A percentile compares a stretch with the other conserved stretches of the same genome.
phyloP scores from a whole-genome alignment of 2,797 vertebrate genomes.

The Anguilla anguilla region DNA sequence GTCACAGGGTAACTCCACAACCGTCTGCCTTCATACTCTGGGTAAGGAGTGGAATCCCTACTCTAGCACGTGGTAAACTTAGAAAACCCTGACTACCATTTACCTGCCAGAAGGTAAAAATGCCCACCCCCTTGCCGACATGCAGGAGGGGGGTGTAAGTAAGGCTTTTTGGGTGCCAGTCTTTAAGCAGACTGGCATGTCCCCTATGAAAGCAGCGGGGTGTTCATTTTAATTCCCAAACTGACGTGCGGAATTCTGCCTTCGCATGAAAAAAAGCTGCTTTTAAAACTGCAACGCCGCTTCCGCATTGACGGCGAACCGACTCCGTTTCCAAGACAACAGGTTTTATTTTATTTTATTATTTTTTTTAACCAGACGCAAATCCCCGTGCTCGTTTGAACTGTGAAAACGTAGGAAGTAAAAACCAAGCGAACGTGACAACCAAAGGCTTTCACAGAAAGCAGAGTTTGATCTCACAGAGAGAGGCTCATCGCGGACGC shows the following conservation, averaged over 20 bases:
- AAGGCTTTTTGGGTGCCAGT: slow-evolving; percentile 69
- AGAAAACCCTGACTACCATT: slow-evolving; percentile 45
- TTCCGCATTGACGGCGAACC: background rate
- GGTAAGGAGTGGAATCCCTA: slow-evolving; percentile 17
- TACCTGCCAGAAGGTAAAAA: slow-evolving; percentile 47
- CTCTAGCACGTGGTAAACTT: slow-evolving; percentile 34
- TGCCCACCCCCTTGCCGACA: slow-evolving; percentile 30
- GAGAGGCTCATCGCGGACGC: background rate
- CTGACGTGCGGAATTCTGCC: background rate
- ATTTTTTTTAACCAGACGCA: background rate
- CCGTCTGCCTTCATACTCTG: slow-evolving; percentile 31
- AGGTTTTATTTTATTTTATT: too few relatives aligned
- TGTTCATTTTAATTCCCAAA: slow-evolving; percentile 8
- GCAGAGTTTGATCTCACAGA: background rate
- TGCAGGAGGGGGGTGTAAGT: background rate
- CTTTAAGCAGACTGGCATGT: slow-evolving; percentile 31
- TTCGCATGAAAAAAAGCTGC: background rate
- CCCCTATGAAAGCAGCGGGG: slow-evolving; percentile 2
- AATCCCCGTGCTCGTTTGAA: background rate
- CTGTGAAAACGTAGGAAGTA: background rate
- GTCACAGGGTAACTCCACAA: slow-evolving; percentile 1
- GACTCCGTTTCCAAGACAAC: background rate
- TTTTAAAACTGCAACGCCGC: background rate
- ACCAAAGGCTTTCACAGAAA: background rate
- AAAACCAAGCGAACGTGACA: background rate